Evolutionary conservation across 2,888 invertebrate genomes (phyloP).

Genomic region (Tromatobia lineatoria): DNA sequence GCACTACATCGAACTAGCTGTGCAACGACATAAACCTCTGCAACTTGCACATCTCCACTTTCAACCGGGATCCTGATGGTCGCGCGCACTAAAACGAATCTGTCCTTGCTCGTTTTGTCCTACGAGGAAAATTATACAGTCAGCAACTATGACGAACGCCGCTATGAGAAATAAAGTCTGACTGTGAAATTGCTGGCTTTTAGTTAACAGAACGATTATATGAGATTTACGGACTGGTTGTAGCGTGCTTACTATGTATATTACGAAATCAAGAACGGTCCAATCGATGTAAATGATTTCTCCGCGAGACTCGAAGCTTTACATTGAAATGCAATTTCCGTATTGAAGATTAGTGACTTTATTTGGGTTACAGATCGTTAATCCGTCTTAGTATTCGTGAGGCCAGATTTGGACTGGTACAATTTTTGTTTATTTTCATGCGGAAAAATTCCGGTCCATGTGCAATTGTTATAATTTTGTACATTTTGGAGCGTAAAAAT

Average conservation of each 20-base stretch:
- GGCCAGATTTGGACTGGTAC: not conserved
- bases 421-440: not conserved
- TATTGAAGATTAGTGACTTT: not conserved
- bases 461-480: too few species aligned
- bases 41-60: not conserved
- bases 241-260: not conserved
- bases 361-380: not conserved
- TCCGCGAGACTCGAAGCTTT: slow-evolving; percentile 12
- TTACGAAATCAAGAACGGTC: not conserved
- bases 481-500: too few species aligned
- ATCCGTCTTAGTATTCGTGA: not conserved
- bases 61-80: slow-evolving; percentile 23
- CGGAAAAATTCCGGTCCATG: not conserved
- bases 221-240: not conserved
- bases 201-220: slow-evolving; percentile 46
- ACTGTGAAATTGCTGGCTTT: slow-evolving; percentile 43
- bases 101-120: slow-evolving; percentile 18
- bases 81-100: slow-evolving; percentile 13
- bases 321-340: slow-evolving; percentile 30
- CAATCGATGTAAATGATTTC: not conserved
- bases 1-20: slow-evolving; percentile 21
- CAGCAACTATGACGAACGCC: slow-evolving; percentile 1
- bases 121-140: slow-evolving; percentile 37
- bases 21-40: slow-evolving; percentile 6
- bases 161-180: slow-evolving; percentile 41